These are phyloP conservation scores for Catotricha subobsoleta DNA, from an alignment of 2,888 invertebrate genomes.

Conservation along the genomic window DNA sequence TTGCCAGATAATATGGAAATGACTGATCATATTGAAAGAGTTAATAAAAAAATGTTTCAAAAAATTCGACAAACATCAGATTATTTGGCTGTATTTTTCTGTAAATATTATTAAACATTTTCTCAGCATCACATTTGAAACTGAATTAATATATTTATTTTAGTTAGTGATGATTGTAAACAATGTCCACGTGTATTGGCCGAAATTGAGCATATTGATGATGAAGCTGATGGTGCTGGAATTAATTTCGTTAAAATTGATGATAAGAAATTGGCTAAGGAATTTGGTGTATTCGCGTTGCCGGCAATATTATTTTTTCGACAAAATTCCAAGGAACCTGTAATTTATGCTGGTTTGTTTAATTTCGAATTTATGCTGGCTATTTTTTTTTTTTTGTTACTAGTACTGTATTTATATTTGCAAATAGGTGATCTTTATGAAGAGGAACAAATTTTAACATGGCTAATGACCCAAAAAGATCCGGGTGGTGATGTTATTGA, in stretches of 20 bases:
- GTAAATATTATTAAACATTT: slow-evolving; percentile 40
- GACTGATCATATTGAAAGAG: slow-evolving; percentile 79
- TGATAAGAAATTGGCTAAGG: slow-evolving; percentile 70
- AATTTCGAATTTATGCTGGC: too few species aligned
- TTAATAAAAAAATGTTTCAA: slow-evolving; percentile 83
- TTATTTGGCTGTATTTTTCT: slow-evolving; percentile 83
- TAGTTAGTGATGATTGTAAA: slow-evolving; percentile 89
- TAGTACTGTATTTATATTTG: too few species aligned
- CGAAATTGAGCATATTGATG: slow-evolving; percentile 85
- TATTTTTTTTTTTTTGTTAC: too few species aligned
- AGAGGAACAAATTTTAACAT: slow-evolving; percentile 72
- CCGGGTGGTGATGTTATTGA: slow-evolving; percentile 83
- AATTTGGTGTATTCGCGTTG: slow-evolving; percentile 73
- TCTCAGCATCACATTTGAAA: slow-evolving; percentile 15
- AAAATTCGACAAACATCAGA: slow-evolving; percentile 77
- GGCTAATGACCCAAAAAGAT: slow-evolving; percentile 82
- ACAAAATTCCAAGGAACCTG: slow-evolving; percentile 70
- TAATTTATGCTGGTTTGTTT: slow-evolving; percentile 65
- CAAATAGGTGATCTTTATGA: slow-evolving; percentile 61
- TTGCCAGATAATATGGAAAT: slow-evolving; percentile 89
- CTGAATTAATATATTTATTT: slow-evolving; percentile 29
- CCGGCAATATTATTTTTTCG: slow-evolving; percentile 85
- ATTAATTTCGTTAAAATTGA: slow-evolving; percentile 88
- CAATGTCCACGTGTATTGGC: slow-evolving; percentile 75
- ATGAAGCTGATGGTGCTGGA: slow-evolving; percentile 76